phyloP scores from a whole-genome alignment of 2,113 vertebrate genomes.

The Tiliqua scincoides region DNA sequence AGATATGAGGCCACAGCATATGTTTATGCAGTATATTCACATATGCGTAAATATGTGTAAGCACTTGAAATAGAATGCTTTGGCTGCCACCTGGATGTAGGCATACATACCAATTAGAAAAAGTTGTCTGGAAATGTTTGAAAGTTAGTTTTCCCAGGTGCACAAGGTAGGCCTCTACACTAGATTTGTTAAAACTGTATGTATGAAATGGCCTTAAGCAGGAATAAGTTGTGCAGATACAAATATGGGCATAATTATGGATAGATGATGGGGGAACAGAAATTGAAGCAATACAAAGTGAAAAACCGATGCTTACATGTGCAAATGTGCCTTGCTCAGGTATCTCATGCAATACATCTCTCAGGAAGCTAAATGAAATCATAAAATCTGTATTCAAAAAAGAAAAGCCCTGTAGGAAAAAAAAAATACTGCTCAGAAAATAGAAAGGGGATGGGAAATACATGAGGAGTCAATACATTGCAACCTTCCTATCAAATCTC shows the following conservation, averaged over 20 bases:
- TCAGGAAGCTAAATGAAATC: conserved; percentile 42
- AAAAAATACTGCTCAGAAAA: conserved; percentile 12
- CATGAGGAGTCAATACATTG: not conserved
- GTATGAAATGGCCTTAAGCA: not conserved
- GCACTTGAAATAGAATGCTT: not conserved
- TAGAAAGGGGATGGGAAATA: conserved; percentile 16
- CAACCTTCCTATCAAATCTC: conserved; percentile 21
- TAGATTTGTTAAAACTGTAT: not conserved
- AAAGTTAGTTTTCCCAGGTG: not conserved
- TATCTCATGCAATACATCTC: conserved; percentile 30
- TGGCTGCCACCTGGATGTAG: not conserved
- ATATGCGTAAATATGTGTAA: not conserved
- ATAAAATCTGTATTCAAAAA: conserved; percentile 29
- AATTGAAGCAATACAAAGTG: not conserved
- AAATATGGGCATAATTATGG: not conserved
- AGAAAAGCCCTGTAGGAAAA: conserved; percentile 18
- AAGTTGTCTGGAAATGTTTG: not conserved
- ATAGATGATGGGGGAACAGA: not conserved
- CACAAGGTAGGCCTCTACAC: not conserved
- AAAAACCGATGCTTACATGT: not conserved
- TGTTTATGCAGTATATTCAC: not conserved
- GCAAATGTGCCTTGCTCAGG: conserved; percentile 17
- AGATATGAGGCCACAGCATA: not conserved
- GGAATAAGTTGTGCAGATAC: not conserved
- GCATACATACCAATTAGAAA: not conserved